Conservation (phyloP, 2,888 invertebrate species). For the Standfussiana lucernea region DNA sequence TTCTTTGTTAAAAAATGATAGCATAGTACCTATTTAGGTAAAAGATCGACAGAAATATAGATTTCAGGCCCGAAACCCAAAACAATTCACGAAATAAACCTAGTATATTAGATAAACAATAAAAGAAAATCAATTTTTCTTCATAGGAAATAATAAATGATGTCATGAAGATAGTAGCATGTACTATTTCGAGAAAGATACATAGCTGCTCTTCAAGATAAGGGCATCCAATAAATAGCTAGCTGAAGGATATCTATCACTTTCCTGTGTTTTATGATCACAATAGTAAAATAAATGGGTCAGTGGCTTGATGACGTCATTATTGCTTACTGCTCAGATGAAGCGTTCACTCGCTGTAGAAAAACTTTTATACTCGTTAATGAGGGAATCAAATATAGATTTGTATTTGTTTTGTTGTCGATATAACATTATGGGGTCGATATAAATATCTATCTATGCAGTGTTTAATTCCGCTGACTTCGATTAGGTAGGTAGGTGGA, state of each 20-base stretch:
- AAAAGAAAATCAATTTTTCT: conserved; percentile 22
- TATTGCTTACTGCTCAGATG: conserved; percentile 53
- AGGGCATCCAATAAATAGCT: conserved; percentile 61
- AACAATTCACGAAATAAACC: background rate
- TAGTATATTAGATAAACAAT: conserved; percentile 27
- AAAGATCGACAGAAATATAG: conserved; percentile 4
- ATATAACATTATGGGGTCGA: background rate
- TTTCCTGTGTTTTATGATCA: conserved; percentile 75
- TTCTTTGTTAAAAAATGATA: background rate
- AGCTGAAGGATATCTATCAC: conserved; percentile 66
- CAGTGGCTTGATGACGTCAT: conserved; percentile 70
- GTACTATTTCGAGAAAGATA: conserved; percentile 43
- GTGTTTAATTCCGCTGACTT: background rate
- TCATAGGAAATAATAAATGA: conserved; percentile 28
- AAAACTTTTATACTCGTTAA: conserved; percentile 23
- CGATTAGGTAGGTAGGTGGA: background rate
- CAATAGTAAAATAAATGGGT: conserved; percentile 77
- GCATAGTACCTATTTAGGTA: background rate
- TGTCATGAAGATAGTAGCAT: conserved; percentile 26
- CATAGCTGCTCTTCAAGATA: conserved; percentile 40
- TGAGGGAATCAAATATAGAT: conserved; percentile 34
- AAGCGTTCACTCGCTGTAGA: conserved; percentile 43
- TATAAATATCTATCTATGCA: background rate
- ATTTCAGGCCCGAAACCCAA: background rate
- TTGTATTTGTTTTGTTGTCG: conserved; percentile 16